These are phyloP conservation scores for Cheirogaleus medius DNA, from an alignment of 2,113 vertebrate genomes.

Conservation along the genomic window DNA sequence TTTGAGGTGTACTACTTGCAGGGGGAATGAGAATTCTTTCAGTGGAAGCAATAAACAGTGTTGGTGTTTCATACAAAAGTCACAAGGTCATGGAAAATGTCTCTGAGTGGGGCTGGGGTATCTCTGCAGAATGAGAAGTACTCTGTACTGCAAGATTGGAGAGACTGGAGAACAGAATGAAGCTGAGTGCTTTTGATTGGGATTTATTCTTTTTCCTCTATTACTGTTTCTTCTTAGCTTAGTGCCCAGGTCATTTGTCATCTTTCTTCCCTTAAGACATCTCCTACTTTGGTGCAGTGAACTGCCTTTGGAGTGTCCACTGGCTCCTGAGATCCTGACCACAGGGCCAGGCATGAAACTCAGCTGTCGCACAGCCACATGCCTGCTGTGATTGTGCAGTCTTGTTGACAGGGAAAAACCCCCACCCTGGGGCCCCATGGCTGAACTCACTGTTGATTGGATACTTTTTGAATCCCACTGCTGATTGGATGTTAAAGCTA, in stretches of 20 bases:
- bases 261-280: neutral
- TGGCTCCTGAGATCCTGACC: neutral
- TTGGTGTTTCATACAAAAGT: neutral
- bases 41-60: neutral
- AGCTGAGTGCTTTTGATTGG: neutral
- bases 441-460: too few relatives aligned
- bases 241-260: neutral
- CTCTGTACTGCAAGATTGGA: neutral
- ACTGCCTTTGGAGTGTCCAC: rapidly evolving
- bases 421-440: too few relatives aligned
- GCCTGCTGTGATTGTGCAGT: too few relatives aligned
- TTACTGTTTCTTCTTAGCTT: neutral
- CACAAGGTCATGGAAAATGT: neutral
- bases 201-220: neutral
- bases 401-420: too few relatives aligned
- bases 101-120: neutral
- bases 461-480: too few relatives aligned
- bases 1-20: neutral
- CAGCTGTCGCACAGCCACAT: rapidly evolving
- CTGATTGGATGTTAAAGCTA: too few relatives aligned
- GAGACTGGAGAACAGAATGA: neutral
- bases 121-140: neutral
- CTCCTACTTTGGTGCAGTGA: neutral
- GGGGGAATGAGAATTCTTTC: neutral
- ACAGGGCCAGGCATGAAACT: neutral